A percentile compares a stretch with the other conserved stretches of the same genome.
These are phyloP conservation scores for Drosophila mercatorum DNA, from an alignment of 2,888 invertebrate species.

Conservation along the genomic window DNA sequence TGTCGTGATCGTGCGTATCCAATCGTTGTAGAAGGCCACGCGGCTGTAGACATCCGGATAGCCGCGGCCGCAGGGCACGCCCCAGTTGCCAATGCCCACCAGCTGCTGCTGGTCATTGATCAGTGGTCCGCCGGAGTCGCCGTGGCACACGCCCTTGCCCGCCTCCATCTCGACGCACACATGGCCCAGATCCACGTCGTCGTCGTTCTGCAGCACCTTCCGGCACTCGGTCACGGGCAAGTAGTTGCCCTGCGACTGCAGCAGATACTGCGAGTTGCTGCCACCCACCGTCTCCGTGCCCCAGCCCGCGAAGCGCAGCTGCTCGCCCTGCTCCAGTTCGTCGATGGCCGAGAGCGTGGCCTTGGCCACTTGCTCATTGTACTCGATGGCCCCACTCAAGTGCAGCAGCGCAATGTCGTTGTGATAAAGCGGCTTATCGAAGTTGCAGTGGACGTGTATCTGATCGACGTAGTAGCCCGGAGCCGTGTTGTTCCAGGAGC, in stretches of 20 bases:
- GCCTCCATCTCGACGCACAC: constrained; percentile 86
- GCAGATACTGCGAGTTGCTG: constrained; percentile 85
- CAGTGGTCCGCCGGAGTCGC: constrained; percentile 78
- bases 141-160: constrained; percentile 85
- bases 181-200: constrained; percentile 86
- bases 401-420: constrained; percentile 89
- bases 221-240: constrained; percentile 86
- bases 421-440: constrained; percentile 66
- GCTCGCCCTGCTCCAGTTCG: constrained; percentile 84
- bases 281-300: constrained; percentile 85
- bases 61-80: constrained; percentile 76
- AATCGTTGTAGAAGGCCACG: constrained; percentile 75
- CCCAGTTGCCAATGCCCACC: constrained; percentile 80
- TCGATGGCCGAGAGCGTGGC: constrained; percentile 85
- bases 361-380: constrained; percentile 85
- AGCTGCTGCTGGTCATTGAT: constrained; percentile 60
- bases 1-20: constrained; percentile 67
- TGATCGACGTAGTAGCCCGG: constrained; percentile 46
- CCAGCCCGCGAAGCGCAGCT: constrained; percentile 87
- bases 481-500: constrained; percentile 53
- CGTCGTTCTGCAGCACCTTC: constrained; percentile 83
- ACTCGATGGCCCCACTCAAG: constrained; percentile 85
- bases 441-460: constrained; percentile 69
- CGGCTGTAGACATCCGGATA: constrained; percentile 78
- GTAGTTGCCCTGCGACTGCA: constrained; percentile 86